These are phyloP conservation scores for Ailurus styani DNA, from an alignment of 2,113 vertebrate species.

Conservation along the genomic window DNA sequence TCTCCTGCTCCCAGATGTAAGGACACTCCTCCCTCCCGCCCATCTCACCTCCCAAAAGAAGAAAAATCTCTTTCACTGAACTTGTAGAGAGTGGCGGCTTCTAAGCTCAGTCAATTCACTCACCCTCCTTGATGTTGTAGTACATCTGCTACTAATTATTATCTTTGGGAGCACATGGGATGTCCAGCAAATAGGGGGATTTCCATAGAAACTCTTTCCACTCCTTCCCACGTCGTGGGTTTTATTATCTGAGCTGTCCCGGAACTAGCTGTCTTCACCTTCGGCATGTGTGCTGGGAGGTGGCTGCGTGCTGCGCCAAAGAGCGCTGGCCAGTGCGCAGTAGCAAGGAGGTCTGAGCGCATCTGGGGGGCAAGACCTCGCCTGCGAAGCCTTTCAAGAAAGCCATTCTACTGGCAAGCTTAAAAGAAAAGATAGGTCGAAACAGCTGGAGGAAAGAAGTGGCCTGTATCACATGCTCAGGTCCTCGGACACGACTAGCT, in stretches of 20 bases:
- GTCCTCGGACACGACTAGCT: neutral
- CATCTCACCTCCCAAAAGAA: constrained; percentile 55
- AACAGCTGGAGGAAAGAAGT: neutral
- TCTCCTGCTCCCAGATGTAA: constrained; percentile 40
- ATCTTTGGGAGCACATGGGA: neutral
- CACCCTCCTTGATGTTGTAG: neutral
- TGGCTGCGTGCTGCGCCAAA: neutral
- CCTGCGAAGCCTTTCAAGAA: neutral
- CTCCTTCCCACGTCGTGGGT: neutral
- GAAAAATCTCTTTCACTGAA: constrained; percentile 41
- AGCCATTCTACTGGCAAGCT: neutral
- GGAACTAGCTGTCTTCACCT: neutral
- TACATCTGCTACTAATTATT: constrained; percentile 43
- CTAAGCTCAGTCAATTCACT: constrained; percentile 20
- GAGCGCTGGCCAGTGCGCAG: too few species aligned
- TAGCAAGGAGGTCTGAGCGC: neutral
- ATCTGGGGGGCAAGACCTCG: neutral
- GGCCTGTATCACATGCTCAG: neutral
- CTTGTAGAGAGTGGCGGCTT: constrained; percentile 14
- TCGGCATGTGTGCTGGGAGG: neutral
- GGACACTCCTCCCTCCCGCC: constrained; percentile 45
- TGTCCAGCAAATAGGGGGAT: neutral
- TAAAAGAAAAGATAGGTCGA: neutral
- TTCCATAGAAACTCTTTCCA: neutral
- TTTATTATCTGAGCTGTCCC: neutral